Percentiles rank a stretch among this genome's conserved stretches.
phyloP scores from a whole-genome alignment of 2,888 invertebrate species.

The Elysia crispata region DNA sequence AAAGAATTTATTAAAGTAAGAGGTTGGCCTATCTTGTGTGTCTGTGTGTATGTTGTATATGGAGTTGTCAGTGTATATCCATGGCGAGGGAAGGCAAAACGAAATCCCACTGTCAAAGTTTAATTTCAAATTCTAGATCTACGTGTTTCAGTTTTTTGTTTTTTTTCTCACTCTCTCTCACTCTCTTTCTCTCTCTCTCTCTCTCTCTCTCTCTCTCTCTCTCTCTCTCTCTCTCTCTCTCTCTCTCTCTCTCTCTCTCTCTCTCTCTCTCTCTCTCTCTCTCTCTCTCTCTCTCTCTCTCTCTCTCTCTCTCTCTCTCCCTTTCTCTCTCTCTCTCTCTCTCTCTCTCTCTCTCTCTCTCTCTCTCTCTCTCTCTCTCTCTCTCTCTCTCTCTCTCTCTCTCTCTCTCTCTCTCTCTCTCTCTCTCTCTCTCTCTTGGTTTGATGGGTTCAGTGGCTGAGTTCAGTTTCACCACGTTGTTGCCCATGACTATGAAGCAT shows the following conservation, averaged over 20 bases:
- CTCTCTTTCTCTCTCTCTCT: constrained; percentile 7
- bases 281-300: constrained; percentile 20
- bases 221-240: constrained; percentile 30
- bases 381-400: background rate
- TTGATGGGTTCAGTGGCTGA: too few species aligned
- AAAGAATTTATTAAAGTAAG: too few species aligned
- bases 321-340: background rate
- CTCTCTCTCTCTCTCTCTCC: constrained; percentile 1
- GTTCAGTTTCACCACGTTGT: too few species aligned
- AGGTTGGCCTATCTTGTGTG: too few species aligned
- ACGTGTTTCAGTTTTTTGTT: background rate
- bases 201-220: constrained; percentile 33
- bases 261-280: constrained; percentile 9
- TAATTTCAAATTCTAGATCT: too few species aligned
- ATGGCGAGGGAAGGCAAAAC: too few species aligned
- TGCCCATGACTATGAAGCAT: too few species aligned
- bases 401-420: background rate
- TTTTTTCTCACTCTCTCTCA: background rate
- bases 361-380: background rate
- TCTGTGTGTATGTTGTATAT: too few species aligned
- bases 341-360: background rate
- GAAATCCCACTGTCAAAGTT: too few species aligned
- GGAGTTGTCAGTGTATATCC: too few species aligned
- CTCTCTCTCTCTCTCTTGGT: too few species aligned
- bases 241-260: constrained; percentile 22